Evolutionary conservation across 2,797 vertebrate genomes (phyloP).

Genomic region (Pseudochirops cupreus): DNA sequence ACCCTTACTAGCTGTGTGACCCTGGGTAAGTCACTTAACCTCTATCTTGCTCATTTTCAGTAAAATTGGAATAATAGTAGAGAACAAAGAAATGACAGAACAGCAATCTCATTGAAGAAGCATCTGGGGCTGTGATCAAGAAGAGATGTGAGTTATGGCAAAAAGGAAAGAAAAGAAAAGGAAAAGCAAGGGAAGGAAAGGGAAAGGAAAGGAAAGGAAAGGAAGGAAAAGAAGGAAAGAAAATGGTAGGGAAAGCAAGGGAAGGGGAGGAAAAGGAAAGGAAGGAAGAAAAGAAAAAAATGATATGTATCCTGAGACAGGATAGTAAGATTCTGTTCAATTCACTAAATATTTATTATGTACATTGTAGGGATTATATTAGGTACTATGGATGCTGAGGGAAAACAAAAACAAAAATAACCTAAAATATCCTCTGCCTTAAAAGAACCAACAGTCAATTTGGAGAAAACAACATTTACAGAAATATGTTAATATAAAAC

Average conservation of each 20-base stretch:
- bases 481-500: neutral
- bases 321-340: too few species aligned
- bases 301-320: too few species aligned
- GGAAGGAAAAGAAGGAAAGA: neutral
- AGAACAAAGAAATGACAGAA: neutral
- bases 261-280: neutral
- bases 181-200: neutral
- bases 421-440: neutral
- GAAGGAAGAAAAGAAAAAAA: too few species aligned
- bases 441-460: neutral
- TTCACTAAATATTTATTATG: too few species aligned
- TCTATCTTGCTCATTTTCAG: neutral
- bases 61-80: neutral
- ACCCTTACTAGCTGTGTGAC: neutral
- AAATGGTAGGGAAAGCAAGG: neutral
- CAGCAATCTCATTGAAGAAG: neutral
- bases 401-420: neutral
- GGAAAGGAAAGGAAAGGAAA: neutral
- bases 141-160: neutral
- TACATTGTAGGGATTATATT: too few species aligned
- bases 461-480: neutral
- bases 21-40: neutral
- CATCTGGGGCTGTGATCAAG: neutral
- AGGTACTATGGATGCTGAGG: too few species aligned
- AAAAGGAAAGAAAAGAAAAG: neutral